Evolutionary conservation across 2,113 vertebrate species (phyloP), one percentile per base, ranked within the genome.

Genomic region (Andinoacara biseriatus): DNA sequence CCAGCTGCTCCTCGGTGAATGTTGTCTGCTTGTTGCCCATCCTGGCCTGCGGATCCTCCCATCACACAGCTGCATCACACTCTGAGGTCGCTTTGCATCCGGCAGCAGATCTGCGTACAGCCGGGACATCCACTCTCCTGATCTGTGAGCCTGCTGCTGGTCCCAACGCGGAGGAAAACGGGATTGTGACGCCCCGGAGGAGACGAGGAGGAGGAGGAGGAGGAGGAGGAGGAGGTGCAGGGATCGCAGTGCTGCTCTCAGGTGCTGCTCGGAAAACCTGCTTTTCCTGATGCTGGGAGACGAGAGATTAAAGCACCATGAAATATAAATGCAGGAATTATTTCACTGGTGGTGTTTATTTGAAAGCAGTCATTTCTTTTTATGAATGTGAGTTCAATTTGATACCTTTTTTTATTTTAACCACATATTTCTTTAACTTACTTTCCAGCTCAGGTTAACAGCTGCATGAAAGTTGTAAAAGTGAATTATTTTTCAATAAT

Each of bases 11-110:
- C 84, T 97, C 97, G 87, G 97, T 98, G 96, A 98, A 98, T 94
- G 97, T 98, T 57, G 97, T 98, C 93, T 98, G 97, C 92, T 98
- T 98, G 96, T 98, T 98, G 87, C 97, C 97, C 97, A 98, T 98
- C 94, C 94, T 97, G 95, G 85, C 89, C 86, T 88, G 94, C 87
- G 87, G 86, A 87, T 91, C 91, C 92, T 95, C 92, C 94, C 94
- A 90, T 95, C 94, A 86, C 93, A 94, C 88, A 93, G 93, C 95
- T 88, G 94, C 95, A 97, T 97, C 95, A 96, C 96, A 96, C 95
- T 91, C 20, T 15, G 33, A 77, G 46, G 84, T 56, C 33, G 52
- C 43, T 61, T 43, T 35, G 54, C 57, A 61, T 35, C 80, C 15
- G 31, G 58, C 76, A 56, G 22, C 75, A 20, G 31, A 31, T 75